Evolutionary conservation across 2,888 invertebrate genomes (phyloP).

Genomic region (Malacosoma neustria): DNA sequence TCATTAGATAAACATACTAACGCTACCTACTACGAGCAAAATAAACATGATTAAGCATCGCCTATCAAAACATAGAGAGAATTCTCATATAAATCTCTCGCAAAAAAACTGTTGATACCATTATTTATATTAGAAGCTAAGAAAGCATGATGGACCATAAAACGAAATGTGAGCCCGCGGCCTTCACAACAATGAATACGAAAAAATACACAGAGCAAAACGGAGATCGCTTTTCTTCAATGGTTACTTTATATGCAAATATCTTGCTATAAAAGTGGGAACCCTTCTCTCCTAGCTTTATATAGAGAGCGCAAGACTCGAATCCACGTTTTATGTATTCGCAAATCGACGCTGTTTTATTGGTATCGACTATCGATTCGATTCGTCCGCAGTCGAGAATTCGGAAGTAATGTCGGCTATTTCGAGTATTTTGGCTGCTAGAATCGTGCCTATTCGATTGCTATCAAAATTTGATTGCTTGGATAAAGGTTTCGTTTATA

Average conservation of each 20-base stretch:
- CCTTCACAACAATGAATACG: conserved; percentile 69
- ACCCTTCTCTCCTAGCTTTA: conserved; percentile 71
- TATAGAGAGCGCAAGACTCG: conserved; percentile 62
- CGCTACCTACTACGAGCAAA: conserved; percentile 38
- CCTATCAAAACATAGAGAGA: conserved; percentile 37
- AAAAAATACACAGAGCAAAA: conserved; percentile 57
- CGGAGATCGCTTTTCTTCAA: conserved; percentile 73
- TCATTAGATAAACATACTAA: too few species aligned
- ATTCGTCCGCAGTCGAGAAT: conserved; percentile 48
- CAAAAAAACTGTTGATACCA: conserved; percentile 57
- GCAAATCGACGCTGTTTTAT: conserved; percentile 70
- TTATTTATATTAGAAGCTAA: conserved; percentile 65
- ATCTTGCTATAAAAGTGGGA: conserved; percentile 66
- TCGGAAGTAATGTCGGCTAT: conserved; percentile 60
- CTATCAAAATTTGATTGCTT: conserved; percentile 59
- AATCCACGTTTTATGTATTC: conserved; percentile 71
- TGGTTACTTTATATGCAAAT: conserved; percentile 76
- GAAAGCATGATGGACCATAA: conserved; percentile 64
- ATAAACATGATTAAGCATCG: conserved; percentile 37
- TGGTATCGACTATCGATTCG: conserved; percentile 68
- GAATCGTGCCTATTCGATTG: conserved; percentile 53
- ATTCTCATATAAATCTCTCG: conserved; percentile 51
- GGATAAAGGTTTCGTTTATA: conserved; percentile 45
- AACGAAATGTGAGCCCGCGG: conserved; percentile 50
- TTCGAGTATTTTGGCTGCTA: conserved; percentile 51